Conservation (phyloP, 2,797 vertebrate genomes). For the Cyprinella venusta region DNA sequence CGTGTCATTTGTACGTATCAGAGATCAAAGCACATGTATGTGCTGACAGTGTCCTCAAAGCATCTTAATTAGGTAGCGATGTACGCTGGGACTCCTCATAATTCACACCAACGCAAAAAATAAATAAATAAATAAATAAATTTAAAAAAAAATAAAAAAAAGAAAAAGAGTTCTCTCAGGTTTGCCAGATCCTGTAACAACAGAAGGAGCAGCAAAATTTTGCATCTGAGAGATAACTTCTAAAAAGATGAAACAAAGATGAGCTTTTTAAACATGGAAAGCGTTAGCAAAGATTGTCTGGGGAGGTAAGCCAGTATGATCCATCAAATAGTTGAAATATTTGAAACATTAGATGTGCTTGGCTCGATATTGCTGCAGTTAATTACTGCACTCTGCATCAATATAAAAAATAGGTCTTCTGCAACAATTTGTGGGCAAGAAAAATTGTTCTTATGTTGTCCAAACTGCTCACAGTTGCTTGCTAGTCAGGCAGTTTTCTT, state of each 20-base stretch:
- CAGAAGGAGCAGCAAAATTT: constrained; percentile 27
- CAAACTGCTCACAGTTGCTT: constrained; percentile 2
- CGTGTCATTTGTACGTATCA: constrained; percentile 49
- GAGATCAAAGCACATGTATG: constrained; percentile 59
- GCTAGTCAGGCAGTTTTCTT: neutral
- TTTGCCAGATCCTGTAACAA: constrained; percentile 43
- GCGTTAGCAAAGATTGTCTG: constrained; percentile 4
- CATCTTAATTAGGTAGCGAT: constrained; percentile 51
- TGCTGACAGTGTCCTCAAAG: constrained; percentile 48
- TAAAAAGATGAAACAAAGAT: constrained; percentile 19
- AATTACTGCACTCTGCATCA: neutral
- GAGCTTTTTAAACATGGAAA: constrained; percentile 18
- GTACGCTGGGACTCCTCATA: constrained; percentile 23
- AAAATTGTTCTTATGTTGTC: constrained; percentile 12
- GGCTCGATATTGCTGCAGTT: constrained; percentile 3
- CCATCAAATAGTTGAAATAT: constrained; percentile 21
- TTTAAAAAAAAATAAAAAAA: neutral
- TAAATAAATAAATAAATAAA: too few relatives aligned
- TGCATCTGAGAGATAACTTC: constrained; percentile 30
- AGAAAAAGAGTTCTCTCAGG: constrained; percentile 15
- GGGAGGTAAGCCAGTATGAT: constrained; percentile 1
- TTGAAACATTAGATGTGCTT: constrained; percentile 13
- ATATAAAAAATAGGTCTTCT: neutral
- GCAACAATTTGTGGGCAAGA: neutral
- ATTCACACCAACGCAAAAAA: constrained; percentile 40